Base-by-base conservation (phyloP, 2,888 invertebrate genomes). In the Gandaritis pyraliata region DNA sequence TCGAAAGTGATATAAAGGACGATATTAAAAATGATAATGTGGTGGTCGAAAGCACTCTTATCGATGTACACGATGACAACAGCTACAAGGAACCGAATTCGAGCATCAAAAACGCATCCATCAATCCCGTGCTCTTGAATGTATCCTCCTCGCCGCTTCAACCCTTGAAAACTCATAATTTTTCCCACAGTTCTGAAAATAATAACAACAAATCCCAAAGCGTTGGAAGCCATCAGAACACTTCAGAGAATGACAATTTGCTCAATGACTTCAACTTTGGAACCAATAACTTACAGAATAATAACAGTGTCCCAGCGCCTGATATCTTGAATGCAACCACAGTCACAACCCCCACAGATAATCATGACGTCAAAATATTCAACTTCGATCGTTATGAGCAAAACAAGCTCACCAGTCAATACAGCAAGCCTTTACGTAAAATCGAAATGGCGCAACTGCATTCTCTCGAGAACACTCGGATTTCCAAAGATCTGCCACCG, bases 301-400 rank as follows among this genome's bases (percentile, higher is more conserved):
- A 86, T 68, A 85, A 82, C 60, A 62, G 60, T n/a, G 39, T 52
- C 50, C 74, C 75, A 56, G 66, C 64, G 29, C 64, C 65, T 43
- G 78, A 79, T 38, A 69, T 67, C 16, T 38, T 70, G 1, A 81
- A 78, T 49, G 81, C 82, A 61, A 74, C 66, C 36, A 78, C 83
- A 36, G 72, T 67, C 39, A 58, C 73, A 23, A 79, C 81, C 13
- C 78, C 86, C 10, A 82, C 80, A 15, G 86, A 88, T 70, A 85
- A 78, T 62, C 77, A 90, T 52, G 87, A 88, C 43, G 86, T 93
- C 16, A 91, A 93, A 82, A 89, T 93, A 79, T 93, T 93, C 72
- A 93, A 93, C 71, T 93, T 93, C 57, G 93, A 93, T 76, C 85
- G 87, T n/a, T 93, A 93, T 62, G 93, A 93, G 76, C 91, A 91